Conservation (phyloP, 30 jellyfish, hydroid and myxozoan species). For the Aurelia aurita region DNA sequence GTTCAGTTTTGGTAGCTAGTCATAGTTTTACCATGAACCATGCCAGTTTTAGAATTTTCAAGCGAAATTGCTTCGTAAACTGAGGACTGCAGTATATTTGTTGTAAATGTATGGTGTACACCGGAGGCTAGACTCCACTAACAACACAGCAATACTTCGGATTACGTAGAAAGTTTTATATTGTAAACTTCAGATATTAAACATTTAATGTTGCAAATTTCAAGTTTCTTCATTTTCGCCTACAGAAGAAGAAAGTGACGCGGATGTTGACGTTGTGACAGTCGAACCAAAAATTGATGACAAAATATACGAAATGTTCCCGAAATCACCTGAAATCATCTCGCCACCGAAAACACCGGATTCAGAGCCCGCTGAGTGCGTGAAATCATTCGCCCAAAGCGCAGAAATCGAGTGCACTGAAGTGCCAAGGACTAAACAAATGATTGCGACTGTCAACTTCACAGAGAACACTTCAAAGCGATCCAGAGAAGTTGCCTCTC, state of each 20-base stretch:
- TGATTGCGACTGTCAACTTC: not conserved
- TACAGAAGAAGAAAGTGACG: slow-evolving; percentile 73
- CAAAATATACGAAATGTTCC: slow-evolving; percentile 7
- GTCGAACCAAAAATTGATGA: slow-evolving; percentile 33
- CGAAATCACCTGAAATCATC: slow-evolving; percentile 43
- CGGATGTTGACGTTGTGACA: slow-evolving; percentile 65
- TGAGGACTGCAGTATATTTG: too few species aligned
- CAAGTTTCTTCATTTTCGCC: not conserved
- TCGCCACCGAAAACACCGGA: slow-evolving; percentile 81
- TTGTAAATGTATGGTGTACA: too few species aligned
- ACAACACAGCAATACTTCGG: too few species aligned
- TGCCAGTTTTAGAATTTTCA: too few species aligned
- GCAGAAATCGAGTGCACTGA: slow-evolving; percentile 23
- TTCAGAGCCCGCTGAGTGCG: slow-evolving; percentile 39
- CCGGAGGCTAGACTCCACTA: too few species aligned
- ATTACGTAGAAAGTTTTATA: too few species aligned
- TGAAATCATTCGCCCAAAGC: slow-evolving; percentile 6
- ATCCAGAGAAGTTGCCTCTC: slow-evolving; percentile 3
- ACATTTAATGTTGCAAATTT: not conserved
- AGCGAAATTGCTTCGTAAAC: too few species aligned
- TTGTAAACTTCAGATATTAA: too few species aligned
- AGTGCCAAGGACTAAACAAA: slow-evolving; percentile 22
- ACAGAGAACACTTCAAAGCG: slow-evolving; percentile 25
- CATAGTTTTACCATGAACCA: too few species aligned
- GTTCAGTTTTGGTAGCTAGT: too few species aligned